These are phyloP conservation scores for Andrena hattorfiana DNA, from an alignment of 2,888 invertebrate species.

Conservation along the genomic window DNA sequence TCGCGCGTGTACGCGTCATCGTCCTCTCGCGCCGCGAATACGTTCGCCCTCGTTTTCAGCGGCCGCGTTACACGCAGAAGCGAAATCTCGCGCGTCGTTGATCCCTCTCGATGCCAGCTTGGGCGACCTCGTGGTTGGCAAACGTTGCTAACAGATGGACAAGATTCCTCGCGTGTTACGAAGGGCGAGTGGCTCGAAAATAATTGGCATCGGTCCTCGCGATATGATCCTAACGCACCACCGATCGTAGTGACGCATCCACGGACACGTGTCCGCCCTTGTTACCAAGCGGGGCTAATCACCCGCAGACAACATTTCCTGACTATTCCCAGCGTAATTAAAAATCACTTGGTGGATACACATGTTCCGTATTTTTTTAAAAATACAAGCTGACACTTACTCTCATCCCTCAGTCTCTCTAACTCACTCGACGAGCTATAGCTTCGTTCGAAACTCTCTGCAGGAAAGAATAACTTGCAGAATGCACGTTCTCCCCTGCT, in stretches of 20 bases:
- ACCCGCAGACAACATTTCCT: background rate
- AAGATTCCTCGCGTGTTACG: constrained; percentile 63
- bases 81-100: constrained; percentile 41
- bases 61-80: constrained; percentile 27
- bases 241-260: background rate
- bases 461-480: too few relatives aligned
- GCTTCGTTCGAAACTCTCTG: too few relatives aligned
- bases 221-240: background rate
- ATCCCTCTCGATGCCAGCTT: constrained; percentile 56
- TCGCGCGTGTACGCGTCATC: background rate
- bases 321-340: background rate
- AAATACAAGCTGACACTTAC: too few relatives aligned
- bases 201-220: constrained; percentile 47
- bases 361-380: too few relatives aligned
- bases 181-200: constrained; percentile 46
- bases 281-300: background rate
- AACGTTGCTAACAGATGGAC: constrained; percentile 63
- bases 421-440: too few relatives aligned
- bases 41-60: constrained; percentile 5
- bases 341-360: too few relatives aligned
- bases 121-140: constrained; percentile 62
- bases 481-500: background rate
- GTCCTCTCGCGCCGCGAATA: constrained; percentile 23
- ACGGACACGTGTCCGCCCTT: background rate
- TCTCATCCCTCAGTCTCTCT: too few relatives aligned